phyloP scores from a whole-genome alignment of 2,888 invertebrate genomes.

The Athetis lepigone region DNA sequence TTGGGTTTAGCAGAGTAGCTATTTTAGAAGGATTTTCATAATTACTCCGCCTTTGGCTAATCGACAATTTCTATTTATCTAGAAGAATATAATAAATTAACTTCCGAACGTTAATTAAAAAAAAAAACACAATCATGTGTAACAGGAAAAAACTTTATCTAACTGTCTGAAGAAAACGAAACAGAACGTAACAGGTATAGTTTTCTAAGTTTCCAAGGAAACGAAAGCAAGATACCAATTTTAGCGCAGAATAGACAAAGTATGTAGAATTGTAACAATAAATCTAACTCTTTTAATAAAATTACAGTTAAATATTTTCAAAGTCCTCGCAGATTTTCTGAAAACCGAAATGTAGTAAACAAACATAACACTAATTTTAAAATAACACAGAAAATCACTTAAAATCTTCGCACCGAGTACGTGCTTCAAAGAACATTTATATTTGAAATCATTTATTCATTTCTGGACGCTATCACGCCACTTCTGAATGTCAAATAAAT shows the following conservation, averaged over 20 bases:
- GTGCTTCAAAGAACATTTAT: conserved; percentile 40
- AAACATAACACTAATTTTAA: neutral
- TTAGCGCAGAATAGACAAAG: neutral
- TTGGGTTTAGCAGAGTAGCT: too few species aligned
- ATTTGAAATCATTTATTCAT: conserved; percentile 64
- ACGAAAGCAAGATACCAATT: neutral
- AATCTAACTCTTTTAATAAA: neutral
- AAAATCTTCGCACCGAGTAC: conserved; percentile 24
- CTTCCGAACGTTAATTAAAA: too few species aligned
- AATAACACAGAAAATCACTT: conserved; percentile 9
- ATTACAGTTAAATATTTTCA: neutral
- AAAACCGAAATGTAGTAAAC: neutral
- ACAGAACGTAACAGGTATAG: too few species aligned
- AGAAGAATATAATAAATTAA: too few species aligned
- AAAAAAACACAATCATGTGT: too few species aligned
- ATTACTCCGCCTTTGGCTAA: too few species aligned
- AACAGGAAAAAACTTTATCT: too few species aligned
- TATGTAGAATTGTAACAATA: neutral
- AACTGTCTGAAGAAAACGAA: too few species aligned
- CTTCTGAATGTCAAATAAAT: conserved; percentile 64
- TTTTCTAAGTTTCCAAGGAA: neutral
- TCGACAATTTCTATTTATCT: too few species aligned
- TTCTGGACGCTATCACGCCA: conserved; percentile 61
- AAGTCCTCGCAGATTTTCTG: neutral
- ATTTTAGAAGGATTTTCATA: too few species aligned